A percentile compares a stretch with the other conserved stretches of the same genome.
phyloP scores from a whole-genome alignment of 2,797 vertebrate species.

The Gymnothorax reevesii region DNA sequence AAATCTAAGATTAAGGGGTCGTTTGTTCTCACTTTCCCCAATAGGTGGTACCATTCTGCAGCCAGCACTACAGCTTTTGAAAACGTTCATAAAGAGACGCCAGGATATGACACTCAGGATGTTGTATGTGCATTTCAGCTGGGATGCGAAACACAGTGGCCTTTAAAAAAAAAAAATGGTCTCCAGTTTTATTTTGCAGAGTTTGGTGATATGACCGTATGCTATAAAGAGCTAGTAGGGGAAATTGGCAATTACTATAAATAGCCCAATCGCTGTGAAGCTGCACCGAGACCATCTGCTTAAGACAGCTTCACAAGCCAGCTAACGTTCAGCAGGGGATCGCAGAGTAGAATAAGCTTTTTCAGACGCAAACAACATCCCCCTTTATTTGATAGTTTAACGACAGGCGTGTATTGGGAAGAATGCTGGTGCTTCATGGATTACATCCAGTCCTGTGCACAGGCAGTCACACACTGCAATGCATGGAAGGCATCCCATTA shows the following conservation, averaged over 20 bases:
- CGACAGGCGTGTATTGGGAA: neutral
- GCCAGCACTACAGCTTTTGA: neutral
- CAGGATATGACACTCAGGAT: neutral
- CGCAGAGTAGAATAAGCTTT: slow-evolving; percentile 21
- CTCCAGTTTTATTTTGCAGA: neutral
- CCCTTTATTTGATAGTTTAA: slow-evolving; percentile 6
- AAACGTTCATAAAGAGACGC: neutral
- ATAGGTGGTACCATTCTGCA: slow-evolving; percentile 55
- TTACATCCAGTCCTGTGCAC: neutral
- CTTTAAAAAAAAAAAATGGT: too few species aligned
- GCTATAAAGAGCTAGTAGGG: neutral
- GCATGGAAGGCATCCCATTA: too few species aligned
- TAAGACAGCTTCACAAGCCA: neutral
- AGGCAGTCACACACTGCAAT: neutral
- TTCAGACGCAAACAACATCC: slow-evolving; percentile 29
- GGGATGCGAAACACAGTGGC: neutral
- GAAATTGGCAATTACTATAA: neutral
- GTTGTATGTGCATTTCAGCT: neutral
- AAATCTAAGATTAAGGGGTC: neutral
- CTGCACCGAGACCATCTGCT: neutral
- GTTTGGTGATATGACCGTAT: neutral
- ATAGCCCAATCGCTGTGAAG: neutral
- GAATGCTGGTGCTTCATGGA: neutral
- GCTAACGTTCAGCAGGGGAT: neutral
- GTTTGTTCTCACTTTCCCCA: slow-evolving; percentile 42